Percentiles rank a stretch among this genome's conserved stretches.
These are phyloP conservation scores for Heliothis subflexa DNA, from an alignment of 1,140 invertebrate species.

Conservation along the genomic window DNA sequence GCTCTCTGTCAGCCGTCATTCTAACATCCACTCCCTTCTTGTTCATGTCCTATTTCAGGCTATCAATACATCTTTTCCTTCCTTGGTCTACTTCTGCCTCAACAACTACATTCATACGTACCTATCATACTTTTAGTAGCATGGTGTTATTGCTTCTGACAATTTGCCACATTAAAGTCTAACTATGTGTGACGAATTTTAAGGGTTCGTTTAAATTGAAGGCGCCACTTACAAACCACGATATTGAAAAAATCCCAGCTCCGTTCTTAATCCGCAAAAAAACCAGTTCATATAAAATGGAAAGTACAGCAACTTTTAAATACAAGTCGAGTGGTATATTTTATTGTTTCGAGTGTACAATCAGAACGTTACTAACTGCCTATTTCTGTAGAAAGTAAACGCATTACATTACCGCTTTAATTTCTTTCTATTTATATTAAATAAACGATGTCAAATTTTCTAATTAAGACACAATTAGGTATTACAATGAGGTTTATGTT, in stretches of 20 bases:
- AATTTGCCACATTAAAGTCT: too few relatives aligned
- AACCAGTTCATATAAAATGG: slow-evolving; percentile 57
- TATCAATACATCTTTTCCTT: too few relatives aligned
- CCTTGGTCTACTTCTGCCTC: too few relatives aligned
- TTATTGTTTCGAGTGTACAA: slow-evolving; percentile 65
- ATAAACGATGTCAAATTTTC: slow-evolving; percentile 47
- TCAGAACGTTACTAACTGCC: slow-evolving; percentile 74
- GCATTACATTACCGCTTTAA: slow-evolving; percentile 61
- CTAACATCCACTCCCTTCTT: too few relatives aligned
- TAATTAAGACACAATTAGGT: slow-evolving; percentile 46
- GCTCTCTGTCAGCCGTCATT: too few relatives aligned
- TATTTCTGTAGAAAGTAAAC: slow-evolving; percentile 71
- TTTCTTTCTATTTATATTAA: slow-evolving; percentile 58
- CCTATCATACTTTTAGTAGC: too few relatives aligned
- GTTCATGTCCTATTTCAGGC: too few relatives aligned
- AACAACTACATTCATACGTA: too few relatives aligned
- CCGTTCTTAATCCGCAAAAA: not conserved
- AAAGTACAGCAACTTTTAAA: slow-evolving; percentile 56
- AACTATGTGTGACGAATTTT: too few relatives aligned
- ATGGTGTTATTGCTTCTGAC: too few relatives aligned
- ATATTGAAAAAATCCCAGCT: slow-evolving; percentile 11
- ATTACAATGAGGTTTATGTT: slow-evolving; percentile 9
- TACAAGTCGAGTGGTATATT: slow-evolving; percentile 28
- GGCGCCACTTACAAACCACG: not conserved
- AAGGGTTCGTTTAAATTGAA: too few relatives aligned